Evolutionary conservation across 2,797 vertebrate species (phyloP), one percentile per base, ranked within the genome.

Genomic region (Poeciliopsis presidionis): DNA sequence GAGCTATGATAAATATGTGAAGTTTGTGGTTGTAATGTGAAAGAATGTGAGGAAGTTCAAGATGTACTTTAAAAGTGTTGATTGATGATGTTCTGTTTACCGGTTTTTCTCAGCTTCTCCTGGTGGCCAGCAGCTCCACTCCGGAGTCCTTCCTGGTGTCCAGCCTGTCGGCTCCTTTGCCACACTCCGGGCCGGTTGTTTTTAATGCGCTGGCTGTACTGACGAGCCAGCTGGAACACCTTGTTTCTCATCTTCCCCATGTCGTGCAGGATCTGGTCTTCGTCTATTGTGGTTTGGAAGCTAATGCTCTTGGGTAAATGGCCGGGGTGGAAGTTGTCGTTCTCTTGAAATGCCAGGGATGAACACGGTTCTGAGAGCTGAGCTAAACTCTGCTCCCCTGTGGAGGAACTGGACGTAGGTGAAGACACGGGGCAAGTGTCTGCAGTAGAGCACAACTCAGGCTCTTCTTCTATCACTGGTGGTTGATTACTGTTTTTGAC

Each of bases 181-280:
- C 87, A 95, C 8, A 91, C 18, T 0, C 81, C 13, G 0, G 96
- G 93, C 9, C 91, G 94, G 90, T 91, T 96, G 81, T 94, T 96
- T 91, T 97, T 99, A 86, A 99, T 98, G 75, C 98, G 97, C 85
- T 99, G 98, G 90, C 98, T 99, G 92, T 98, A 99, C 89, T 98
- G 97, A 63, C 98, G 96, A 0, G 98, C 98, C 91, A 99, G 87
- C 90, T 97, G 97, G 92, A 97, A 98, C 61, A 99, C 98, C 91
- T 97, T 98, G 89, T 95, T 97, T 88, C 96, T 97, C 89, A 96
- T 91, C 22, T 95, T 96, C 69, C 97, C 97, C 25, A 96, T 95
- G 85, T 97, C 90, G 12, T 96, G 94, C 12, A 95, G 85, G 76
- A 96, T 92, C 79, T 94, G 88, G 69, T 96, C 95, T 33, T 96